Percentiles rank a stretch among this genome's conserved stretches.
Conservation (phyloP, 1,140 invertebrate species). For the Gryon sp. region DNA sequence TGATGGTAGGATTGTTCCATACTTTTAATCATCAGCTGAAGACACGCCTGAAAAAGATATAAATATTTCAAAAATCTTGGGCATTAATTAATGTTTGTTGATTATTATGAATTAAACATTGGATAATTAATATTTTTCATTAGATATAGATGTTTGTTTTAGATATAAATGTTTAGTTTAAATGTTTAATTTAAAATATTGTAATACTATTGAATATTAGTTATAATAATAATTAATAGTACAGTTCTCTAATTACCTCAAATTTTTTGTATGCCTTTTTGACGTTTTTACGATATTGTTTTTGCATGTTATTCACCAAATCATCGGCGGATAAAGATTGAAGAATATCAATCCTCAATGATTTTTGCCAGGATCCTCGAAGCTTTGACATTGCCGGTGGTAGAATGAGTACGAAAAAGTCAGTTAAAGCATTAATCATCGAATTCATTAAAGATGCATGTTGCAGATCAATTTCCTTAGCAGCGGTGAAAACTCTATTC, state of each 20-base stretch:
- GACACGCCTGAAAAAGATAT: too few relatives aligned
- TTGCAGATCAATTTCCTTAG: background rate
- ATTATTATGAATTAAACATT: too few relatives aligned
- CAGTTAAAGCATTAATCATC: background rate
- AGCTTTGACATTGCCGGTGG: background rate
- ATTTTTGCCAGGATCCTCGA: background rate
- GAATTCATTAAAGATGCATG: background rate
- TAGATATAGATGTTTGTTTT: too few relatives aligned
- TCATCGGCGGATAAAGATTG: background rate
- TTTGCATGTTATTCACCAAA: background rate
- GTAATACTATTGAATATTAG: background rate
- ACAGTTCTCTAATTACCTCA: background rate
- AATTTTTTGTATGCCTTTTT: background rate
- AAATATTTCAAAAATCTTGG: constrained; percentile 78
- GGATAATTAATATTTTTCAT: too few relatives aligned
- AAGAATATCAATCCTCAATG: background rate
- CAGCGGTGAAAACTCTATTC: background rate
- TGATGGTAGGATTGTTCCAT: constrained; percentile 86
- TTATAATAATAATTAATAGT: background rate
- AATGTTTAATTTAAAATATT: background rate
- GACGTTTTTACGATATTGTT: background rate
- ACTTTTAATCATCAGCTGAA: constrained; percentile 82
- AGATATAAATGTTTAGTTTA: background rate
- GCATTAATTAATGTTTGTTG: too few relatives aligned
- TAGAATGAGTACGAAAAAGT: background rate